phyloP scores from a whole-genome alignment of 2,888 invertebrate species.

The Argyresthia goedartella region DNA sequence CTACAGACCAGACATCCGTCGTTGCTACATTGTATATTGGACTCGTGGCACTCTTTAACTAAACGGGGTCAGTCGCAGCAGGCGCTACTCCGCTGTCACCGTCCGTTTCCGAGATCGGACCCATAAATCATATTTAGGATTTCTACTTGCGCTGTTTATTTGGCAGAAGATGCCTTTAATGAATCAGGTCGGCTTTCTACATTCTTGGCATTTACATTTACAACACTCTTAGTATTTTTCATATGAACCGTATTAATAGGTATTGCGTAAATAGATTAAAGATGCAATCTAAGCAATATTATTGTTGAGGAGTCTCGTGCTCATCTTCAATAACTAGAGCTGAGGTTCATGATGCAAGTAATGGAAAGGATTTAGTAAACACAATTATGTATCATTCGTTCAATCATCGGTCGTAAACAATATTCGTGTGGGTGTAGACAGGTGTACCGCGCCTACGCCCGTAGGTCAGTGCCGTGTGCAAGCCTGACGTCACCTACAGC shows the following conservation, averaged over 20 bases:
- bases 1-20: background rate
- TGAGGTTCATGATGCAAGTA: too few relatives aligned
- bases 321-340: too few relatives aligned
- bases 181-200: constrained; percentile 15
- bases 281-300: too few relatives aligned
- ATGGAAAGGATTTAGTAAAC: background rate
- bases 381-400: background rate
- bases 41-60: background rate
- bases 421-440: constrained; percentile 37
- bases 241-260: background rate
- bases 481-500: constrained; percentile 52
- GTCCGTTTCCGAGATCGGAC: constrained; percentile 38
- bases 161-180: constrained; percentile 45
- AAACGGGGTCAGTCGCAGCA: constrained; percentile 13
- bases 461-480: constrained; percentile 57
- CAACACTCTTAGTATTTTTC: background rate
- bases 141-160: constrained; percentile 49
- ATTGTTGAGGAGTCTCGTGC: too few relatives aligned
- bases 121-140: constrained; percentile 62
- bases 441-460: constrained; percentile 50
- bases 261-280: too few relatives aligned
- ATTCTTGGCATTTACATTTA: background rate
- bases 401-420: background rate
- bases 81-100: constrained; percentile 28
- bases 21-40: background rate